Percentiles rank a stretch among this genome's conserved stretches.
Evolutionary conservation across 2,113 vertebrate genomes (phyloP).

Genomic region (Orthonyx spaldingii): DNA sequence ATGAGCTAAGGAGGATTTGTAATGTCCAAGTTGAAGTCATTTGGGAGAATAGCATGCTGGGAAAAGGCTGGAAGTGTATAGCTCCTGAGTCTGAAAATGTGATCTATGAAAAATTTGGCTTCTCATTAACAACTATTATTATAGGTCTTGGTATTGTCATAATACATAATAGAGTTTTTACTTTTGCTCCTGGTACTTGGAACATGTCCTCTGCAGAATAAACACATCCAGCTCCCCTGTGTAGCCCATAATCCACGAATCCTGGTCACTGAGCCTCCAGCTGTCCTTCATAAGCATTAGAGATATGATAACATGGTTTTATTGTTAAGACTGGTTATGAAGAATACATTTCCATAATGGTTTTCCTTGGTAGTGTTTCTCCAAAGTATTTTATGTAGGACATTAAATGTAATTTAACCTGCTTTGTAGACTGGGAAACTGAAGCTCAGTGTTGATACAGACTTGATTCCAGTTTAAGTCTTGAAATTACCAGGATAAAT

Average conservation of each 20-base stretch:
- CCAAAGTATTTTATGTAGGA: not conserved
- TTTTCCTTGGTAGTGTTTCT: not conserved
- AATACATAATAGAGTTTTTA: not conserved
- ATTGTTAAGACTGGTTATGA: not conserved
- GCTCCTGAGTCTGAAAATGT: not conserved
- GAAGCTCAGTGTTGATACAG: not conserved
- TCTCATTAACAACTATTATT: not conserved
- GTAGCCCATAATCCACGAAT: not conserved
- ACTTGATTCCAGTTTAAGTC: not conserved
- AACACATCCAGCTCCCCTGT: not conserved
- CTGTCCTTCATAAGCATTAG: not conserved
- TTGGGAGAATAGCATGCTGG: not conserved
- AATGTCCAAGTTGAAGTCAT: not conserved
- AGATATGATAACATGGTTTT: not conserved
- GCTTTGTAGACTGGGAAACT: not conserved
- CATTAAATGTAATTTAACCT: not conserved
- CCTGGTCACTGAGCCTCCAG: not conserved
- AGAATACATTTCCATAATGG: not conserved
- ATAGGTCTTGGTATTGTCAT: not conserved
- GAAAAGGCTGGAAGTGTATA: not conserved
- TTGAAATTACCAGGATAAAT: not conserved
- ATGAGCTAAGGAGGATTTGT: not conserved
- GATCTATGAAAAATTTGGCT: not conserved
- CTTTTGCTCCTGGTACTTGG: not conserved
- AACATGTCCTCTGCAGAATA: not conserved